Evolutionary conservation across 2,888 invertebrate species (phyloP).

Genomic region (Allophyes oxyacanthae): DNA sequence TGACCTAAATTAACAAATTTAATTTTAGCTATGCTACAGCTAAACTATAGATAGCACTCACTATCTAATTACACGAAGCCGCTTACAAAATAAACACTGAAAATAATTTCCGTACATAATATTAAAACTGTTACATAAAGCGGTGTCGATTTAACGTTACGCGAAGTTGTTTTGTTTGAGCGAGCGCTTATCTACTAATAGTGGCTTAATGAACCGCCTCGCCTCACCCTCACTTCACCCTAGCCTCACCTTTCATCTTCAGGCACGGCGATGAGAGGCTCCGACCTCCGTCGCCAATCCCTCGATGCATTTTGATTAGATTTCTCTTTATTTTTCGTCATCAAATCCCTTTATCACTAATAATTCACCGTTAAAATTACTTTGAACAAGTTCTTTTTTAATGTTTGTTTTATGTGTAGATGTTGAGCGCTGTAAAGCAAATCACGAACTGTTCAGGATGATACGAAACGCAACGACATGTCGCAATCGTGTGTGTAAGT

Average conservation of each 20-base stretch:
- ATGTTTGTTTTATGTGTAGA: slow-evolving; percentile 35
- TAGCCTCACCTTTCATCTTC: slow-evolving; percentile 87
- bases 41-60: slow-evolving; percentile 1
- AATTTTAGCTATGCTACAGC: too few species aligned
- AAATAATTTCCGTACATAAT: slow-evolving; percentile 39
- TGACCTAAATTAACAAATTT: too few species aligned
- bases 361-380: slow-evolving; percentile 7
- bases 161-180: slow-evolving; percentile 73
- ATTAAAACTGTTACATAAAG: slow-evolving; percentile 52
- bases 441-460: slow-evolving; percentile 68
- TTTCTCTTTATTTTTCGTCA: slow-evolving; percentile 82
- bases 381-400: slow-evolving; percentile 5
- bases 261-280: slow-evolving; percentile 82
- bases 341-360: slow-evolving; percentile 35
- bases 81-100: slow-evolving; percentile 34
- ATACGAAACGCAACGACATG: slow-evolving; percentile 55
- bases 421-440: slow-evolving; percentile 63
- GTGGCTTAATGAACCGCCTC: slow-evolving; percentile 82
- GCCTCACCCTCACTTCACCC: slow-evolving; percentile 80
- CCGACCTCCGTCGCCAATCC: slow-evolving; percentile 80
- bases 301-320: slow-evolving; percentile 76
- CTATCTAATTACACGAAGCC: slow-evolving; percentile 22
- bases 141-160: slow-evolving; percentile 69
- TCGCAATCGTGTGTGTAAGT: slow-evolving; percentile 68
- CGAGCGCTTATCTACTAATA: slow-evolving; percentile 76